Conservation (phyloP, 2,113 vertebrate species). For the Leucoraja erinaceus region DNA sequence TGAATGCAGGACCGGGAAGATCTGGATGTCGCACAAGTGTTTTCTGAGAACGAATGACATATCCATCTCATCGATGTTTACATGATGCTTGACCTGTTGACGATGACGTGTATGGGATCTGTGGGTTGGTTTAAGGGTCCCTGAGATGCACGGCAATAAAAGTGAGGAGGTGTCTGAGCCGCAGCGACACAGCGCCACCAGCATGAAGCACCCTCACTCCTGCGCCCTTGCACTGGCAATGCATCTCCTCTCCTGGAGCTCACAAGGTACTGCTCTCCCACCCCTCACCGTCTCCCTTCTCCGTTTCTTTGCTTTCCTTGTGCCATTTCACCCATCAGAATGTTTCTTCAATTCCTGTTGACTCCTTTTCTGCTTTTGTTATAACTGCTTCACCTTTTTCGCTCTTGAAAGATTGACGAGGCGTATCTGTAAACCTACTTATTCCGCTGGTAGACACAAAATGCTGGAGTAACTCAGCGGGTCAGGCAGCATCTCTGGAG, state of each 20-base stretch:
- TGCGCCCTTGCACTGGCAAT: slow-evolving; percentile 44
- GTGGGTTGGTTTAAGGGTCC: neutral
- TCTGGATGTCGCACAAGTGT: too few species aligned
- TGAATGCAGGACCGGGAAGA: neutral
- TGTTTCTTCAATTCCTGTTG: neutral
- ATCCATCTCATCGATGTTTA: neutral
- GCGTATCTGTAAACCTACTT: neutral
- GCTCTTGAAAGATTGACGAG: neutral
- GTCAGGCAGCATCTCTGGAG: too few species aligned
- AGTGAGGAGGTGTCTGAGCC: neutral
- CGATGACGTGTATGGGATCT: neutral
- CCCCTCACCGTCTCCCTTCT: neutral
- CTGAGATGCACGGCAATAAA: slow-evolving; percentile 7
- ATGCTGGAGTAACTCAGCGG: too few species aligned
- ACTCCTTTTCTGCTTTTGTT: neutral
- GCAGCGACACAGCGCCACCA: slow-evolving; percentile 41
- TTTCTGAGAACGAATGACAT: neutral
- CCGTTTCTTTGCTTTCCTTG: neutral
- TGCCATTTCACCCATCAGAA: neutral
- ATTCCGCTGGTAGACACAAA: too few species aligned
- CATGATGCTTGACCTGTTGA: neutral
- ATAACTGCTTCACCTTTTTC: neutral
- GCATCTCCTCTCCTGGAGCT: slow-evolving; percentile 47
- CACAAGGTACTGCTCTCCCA: neutral
- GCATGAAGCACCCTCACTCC: slow-evolving; percentile 39